Conservation (phyloP, 2,797 vertebrate species). For the Valencia hispanica region DNA sequence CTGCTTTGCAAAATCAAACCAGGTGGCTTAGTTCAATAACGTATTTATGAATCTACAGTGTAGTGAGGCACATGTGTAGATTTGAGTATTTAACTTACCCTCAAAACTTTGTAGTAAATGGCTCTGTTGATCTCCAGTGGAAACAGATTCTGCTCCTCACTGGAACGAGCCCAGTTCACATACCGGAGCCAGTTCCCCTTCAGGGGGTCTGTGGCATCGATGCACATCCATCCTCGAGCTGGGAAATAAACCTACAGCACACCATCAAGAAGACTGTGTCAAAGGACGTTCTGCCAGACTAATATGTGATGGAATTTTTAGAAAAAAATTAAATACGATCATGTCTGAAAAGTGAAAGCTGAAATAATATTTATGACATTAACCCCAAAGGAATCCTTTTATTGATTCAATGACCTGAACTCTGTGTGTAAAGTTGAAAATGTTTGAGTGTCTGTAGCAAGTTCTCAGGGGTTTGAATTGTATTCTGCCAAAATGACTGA, state of each 20-base stretch:
- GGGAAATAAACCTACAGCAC: slow-evolving; percentile 91
- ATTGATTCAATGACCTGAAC: too few relatives aligned
- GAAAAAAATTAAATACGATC: too few relatives aligned
- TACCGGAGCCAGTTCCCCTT: slow-evolving; percentile 95
- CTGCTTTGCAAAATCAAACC: not conserved
- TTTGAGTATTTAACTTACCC: slow-evolving; percentile 75
- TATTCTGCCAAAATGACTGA: too few relatives aligned
- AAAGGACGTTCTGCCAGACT: not conserved
- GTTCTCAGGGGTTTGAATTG: too few relatives aligned
- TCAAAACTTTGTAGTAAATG: slow-evolving; percentile 94
- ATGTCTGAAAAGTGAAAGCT: not conserved
- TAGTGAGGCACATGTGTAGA: not conserved
- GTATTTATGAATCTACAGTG: not conserved
- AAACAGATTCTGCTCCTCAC: slow-evolving; percentile 92
- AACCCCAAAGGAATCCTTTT: too few relatives aligned
- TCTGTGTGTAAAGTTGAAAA: too few relatives aligned
- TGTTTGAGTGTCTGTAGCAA: too few relatives aligned
- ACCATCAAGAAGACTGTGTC: not conserved
- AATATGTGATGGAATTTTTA: not conserved
- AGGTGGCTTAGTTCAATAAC: not conserved
- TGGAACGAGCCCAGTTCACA: slow-evolving; percentile 91
- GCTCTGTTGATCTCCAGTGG: slow-evolving; percentile 94
- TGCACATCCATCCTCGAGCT: slow-evolving; percentile 95
- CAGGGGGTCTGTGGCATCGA: slow-evolving; percentile 91
- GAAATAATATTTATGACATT: not conserved